A percentile compares a stretch with the other conserved stretches of the same genome.
phyloP scores from a whole-genome alignment of 2,113 vertebrate genomes.

The Daphoenositta chrysoptera region DNA sequence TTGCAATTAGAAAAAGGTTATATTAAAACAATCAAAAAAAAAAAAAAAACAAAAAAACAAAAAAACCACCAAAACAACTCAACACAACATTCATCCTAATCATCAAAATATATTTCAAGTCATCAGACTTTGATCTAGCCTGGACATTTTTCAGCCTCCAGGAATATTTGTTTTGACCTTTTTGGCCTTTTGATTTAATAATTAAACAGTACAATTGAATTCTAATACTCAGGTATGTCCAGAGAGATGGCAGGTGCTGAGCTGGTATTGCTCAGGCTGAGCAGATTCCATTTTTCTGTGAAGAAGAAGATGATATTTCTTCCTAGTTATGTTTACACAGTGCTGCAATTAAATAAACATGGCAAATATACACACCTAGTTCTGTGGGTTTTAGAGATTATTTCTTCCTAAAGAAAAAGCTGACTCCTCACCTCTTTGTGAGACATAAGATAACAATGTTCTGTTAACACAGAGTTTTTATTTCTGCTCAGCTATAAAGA shows the following conservation, averaged over 20 bases:
- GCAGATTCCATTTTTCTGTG: neutral
- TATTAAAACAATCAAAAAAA: neutral
- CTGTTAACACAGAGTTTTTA: slow-evolving; percentile 43
- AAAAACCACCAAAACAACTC: too few species aligned
- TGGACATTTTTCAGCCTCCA: neutral
- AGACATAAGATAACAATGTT: slow-evolving; percentile 35
- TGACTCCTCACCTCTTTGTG: slow-evolving; percentile 32
- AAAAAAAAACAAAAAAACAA: neutral
- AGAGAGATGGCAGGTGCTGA: neutral
- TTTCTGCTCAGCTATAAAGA: slow-evolving; percentile 47
- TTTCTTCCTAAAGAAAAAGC: neutral
- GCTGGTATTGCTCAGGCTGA: neutral
- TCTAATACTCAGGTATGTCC: slow-evolving; percentile 39
- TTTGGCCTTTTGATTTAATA: slow-evolving; percentile 43
- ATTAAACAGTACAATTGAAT: slow-evolving; percentile 41
- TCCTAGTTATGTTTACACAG: neutral
- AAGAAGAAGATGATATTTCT: neutral
- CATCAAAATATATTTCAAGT: neutral
- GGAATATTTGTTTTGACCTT: slow-evolving; percentile 20
- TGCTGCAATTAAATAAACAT: neutral
- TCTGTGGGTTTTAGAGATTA: neutral
- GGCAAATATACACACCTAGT: neutral
- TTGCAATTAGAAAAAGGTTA: neutral
- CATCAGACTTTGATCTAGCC: neutral
- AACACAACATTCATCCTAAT: neutral